Evolutionary conservation across 2,797 vertebrate genomes (phyloP), one percentile per base, ranked within the genome.

Genomic region (Cryptoprocta ferox): DNA sequence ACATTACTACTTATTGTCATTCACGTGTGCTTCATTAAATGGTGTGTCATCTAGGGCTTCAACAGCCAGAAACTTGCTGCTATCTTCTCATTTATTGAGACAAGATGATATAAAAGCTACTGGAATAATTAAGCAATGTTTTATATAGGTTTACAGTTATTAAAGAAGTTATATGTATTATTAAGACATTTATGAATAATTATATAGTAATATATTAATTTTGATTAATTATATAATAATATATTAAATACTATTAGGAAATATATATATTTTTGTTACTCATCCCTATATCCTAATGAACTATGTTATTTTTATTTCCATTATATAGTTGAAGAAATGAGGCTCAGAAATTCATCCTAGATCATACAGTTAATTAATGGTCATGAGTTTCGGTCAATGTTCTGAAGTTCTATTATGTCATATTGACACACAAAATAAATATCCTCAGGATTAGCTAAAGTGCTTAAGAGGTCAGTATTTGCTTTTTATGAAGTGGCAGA

Each of bases 401-500:
- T 92, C 76, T 90, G 48, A 94, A 84, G 75, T 97, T 96, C 92
- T 78, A 66, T 78, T 90, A 66, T 92, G 15, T 91, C n/a, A 71
- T 59, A 65, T 0, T 75, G 85, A 70, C 85, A 96, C 26, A 71
- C 24, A 96, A 70, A 96, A 80, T 42, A 97, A 94, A 97, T 94
- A 90, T 81, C 63, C 53, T 48, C 6, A 18, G 59, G 87, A 95
- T 96, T 90, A 96, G 42, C 48, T 5, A 11, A 39, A 95, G 65
- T 82, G 28, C 53, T 79, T 75, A 95, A 94, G 73, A 56, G 73
- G 68, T 92, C 81, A 75, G 79, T 89, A 56, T 85, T 93, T 94
- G 61, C 63, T 35, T 94, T 94, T 90, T 93, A 89, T 96, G 35
- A 85, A 86, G 91, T 96, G 90, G 13, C 84, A 95, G 66, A 68